Conservation (phyloP, 2,113 vertebrate genomes). For the Lycaon pictus region DNA sequence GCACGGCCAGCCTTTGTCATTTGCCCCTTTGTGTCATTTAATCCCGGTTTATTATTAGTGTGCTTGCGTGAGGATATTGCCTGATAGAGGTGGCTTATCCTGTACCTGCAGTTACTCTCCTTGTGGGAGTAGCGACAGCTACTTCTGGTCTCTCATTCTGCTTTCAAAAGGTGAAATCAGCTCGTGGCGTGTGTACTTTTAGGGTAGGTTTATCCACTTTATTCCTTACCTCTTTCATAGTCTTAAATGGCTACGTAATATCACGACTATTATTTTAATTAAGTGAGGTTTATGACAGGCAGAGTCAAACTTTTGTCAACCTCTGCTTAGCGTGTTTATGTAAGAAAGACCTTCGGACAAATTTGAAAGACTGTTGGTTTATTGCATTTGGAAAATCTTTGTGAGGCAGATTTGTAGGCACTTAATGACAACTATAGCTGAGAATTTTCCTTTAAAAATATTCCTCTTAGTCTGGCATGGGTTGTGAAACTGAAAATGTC, state of each 20-base stretch:
- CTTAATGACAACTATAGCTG: background rate
- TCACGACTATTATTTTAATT: slow-evolving; percentile 18
- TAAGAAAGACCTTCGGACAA: background rate
- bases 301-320: slow-evolving; percentile 19
- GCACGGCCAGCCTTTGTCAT: background rate
- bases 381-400: background rate
- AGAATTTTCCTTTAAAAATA: background rate
- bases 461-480: background rate
- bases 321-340: background rate
- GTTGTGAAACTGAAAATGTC: background rate
- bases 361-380: background rate
- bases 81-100: background rate
- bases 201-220: background rate
- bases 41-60: background rate
- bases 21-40: background rate
- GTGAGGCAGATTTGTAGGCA: background rate
- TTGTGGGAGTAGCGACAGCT: background rate
- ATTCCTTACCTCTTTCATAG: background rate
- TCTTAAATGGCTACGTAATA: background rate
- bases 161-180: slow-evolving; percentile 2
- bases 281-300: background rate
- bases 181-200: background rate
- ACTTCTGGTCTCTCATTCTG: background rate
- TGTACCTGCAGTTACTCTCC: background rate
- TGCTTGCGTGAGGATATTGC: background rate